Base-by-base conservation (phyloP, 2,113 vertebrate species). In the Panthera tigris region DNA sequence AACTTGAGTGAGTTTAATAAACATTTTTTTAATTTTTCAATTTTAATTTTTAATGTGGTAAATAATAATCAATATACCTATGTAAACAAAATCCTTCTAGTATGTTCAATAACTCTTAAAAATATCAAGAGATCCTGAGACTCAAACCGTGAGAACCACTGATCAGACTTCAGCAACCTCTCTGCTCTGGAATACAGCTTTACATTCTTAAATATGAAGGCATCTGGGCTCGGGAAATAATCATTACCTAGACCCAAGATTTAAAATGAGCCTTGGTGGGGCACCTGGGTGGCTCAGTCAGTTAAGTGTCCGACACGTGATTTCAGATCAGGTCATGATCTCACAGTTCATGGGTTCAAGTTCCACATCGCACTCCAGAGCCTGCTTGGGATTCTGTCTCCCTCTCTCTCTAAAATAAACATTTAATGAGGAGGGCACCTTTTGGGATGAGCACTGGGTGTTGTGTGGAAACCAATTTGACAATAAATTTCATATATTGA, bases 21-120 rank as follows among this genome's bases (percentile, higher is more conserved):
- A 48, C 74, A 74, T 27, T 45, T 16, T 87, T 21, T 50, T 84
- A 88, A 91, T 41, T 95, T 87, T 23, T 88, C 7, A 9, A 27
- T 85, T 95, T 95, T 83, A 86, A 91, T 87, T 91, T 91, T 76
- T 93, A 91, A 80, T 39, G 39, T 80, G n/a, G 63, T 50, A 87
- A 89, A 91, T 48, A 87, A 0, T 95, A 39, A 61, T 41, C 81
- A 7, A 92, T 74, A 86, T 25, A 87, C 14, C 76, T 65, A 81
- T 31, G 18, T 57, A 96, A 92, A 87, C 29, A 82, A 74, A 87
- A 66, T 45, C 4, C 52, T 92, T 66, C 8, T 16, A 10, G 82
- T n/a, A 80, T 21, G 29, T 74, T 83, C 45, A 45, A 0, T 36
- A 57, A 65, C 45, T 81, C 82, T 93, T 68, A 88, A 82, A 7